Conservation (phyloP, 2,888 invertebrate genomes). For the Archips crataeganus region DNA sequence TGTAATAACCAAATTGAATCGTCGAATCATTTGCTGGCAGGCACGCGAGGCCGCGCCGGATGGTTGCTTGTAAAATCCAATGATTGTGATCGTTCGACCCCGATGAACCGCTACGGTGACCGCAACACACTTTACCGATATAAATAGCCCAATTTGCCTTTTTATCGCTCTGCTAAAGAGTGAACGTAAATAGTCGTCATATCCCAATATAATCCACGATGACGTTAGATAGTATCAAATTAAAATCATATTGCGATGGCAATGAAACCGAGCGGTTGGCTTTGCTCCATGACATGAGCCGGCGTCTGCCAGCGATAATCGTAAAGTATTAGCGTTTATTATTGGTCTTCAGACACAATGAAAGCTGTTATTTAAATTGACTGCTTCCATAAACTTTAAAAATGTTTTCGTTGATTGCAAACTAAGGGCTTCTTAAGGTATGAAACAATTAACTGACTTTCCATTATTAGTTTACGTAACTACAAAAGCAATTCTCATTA, state of each 20-base stretch:
- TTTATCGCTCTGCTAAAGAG: conserved; percentile 24
- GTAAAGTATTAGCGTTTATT: conserved; percentile 40
- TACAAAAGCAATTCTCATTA: not conserved
- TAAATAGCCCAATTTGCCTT: conserved; percentile 29
- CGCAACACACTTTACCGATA: conserved; percentile 42
- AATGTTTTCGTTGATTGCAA: not conserved
- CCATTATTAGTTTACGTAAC: conserved; percentile 9
- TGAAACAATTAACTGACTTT: not conserved
- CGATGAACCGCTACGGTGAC: conserved; percentile 48
- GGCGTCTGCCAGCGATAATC: conserved; percentile 39
- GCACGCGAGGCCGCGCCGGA: conserved; percentile 60
- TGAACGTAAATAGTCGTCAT: conserved; percentile 13
- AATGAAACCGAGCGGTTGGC: conserved; percentile 49
- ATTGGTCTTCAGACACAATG: conserved; percentile 14
- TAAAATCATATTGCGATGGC: conserved; percentile 31
- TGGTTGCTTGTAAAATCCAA: conserved; percentile 53
- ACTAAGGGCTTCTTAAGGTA: not conserved
- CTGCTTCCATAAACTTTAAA: not conserved
- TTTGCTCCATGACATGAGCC: conserved; percentile 45
- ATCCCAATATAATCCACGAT: conserved; percentile 32
- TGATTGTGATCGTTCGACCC: conserved; percentile 54
- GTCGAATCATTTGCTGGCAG: conserved; percentile 50
- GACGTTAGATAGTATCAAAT: conserved; percentile 29
- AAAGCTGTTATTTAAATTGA: conserved; percentile 2
- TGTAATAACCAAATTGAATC: conserved; percentile 52